Base-by-base conservation (phyloP, 92 coral and sea anemone species). In the Epizoanthus illoricatus region DNA sequence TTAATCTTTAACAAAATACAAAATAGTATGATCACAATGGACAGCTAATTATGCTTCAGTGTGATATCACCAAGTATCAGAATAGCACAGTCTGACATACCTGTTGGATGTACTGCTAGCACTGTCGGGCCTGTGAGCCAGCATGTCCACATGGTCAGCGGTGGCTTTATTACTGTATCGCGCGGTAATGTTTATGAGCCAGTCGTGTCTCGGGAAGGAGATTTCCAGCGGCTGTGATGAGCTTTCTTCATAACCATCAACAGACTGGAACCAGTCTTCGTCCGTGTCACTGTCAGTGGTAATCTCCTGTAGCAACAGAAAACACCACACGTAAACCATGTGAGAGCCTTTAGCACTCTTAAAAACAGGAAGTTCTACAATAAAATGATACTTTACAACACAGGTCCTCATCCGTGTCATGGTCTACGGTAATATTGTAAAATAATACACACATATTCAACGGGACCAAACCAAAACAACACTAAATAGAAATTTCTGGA, bases 181-280 rank as follows among this genome's bases (percentile, higher is more conserved):
- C 0, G 81, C 86, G 9, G 84, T 88, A 55, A 92, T 42, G 24
- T 68, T 85, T 55, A 76, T 56, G 45, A 87, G 87, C 92, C 85
- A 92, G 75, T 92, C 94, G 74, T 92, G 97, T 43, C 94, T 87
- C 65, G 97, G 97, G 36, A 92, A 81, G 47, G 85, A 75, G 3
- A 92, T 90, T 75, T 90, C 97, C 15, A 92, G 84, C 54, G 91
- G 89, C 9, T 90, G 86, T 49, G 97, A 92, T 28, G 86, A 66
- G 62, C 92, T 47, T 73, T 90, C 97, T 54, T 85, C 95, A 21
- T 83, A 90, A 18, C 91, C 88, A 5, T 80, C 87, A 5, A 74
- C 55, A 7, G 81, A 78, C 45, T 54, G 82, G 39, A 63, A 12
- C 82, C 71, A 78, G 60, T 86, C 93, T 79, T 92, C 97, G 16